Conservation (phyloP, 2,797 vertebrate genomes). For the Rhynchotus rufescens region DNA sequence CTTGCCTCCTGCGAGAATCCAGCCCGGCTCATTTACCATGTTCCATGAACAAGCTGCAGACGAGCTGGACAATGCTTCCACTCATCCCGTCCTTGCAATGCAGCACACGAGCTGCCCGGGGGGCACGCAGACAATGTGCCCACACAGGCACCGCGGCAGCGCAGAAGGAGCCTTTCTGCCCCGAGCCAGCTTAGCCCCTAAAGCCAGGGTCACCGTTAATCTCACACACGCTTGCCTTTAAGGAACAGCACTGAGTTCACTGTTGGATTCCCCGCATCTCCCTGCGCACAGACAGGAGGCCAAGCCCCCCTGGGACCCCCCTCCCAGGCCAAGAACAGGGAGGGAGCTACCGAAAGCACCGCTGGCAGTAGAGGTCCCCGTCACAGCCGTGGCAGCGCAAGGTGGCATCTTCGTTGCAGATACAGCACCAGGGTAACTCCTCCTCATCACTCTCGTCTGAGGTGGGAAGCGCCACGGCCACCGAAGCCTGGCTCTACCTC, state of each 20-base stretch:
- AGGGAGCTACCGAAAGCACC: slow-evolving; percentile 89
- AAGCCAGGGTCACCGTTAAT: not conserved
- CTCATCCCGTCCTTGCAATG: not conserved
- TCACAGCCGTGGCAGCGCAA: slow-evolving; percentile 92
- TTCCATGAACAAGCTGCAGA: not conserved
- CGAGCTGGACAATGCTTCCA: slow-evolving; percentile 2
- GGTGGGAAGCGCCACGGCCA: slow-evolving; percentile 28
- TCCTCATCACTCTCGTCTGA: slow-evolving; percentile 86
- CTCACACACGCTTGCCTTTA: not conserved
- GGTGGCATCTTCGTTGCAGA: slow-evolving; percentile 92
- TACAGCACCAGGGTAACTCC: slow-evolving; percentile 97
- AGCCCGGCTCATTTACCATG: not conserved
- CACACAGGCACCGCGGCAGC: not conserved
- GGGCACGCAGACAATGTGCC: not conserved
- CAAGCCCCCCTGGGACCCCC: not conserved
- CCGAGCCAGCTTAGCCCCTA: not conserved
- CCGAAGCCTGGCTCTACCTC: slow-evolving; percentile 19
- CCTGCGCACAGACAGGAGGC: not conserved
- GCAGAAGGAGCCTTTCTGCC: not conserved
- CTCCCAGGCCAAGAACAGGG: not conserved
- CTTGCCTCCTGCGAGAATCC: not conserved
- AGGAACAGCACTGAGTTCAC: not conserved
- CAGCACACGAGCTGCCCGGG: slow-evolving; percentile 1
- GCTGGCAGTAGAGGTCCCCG: slow-evolving; percentile 92
- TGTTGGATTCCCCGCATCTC: not conserved